A percentile compares a stretch with the other conserved stretches of the same genome.
Conservation (phyloP, 2,797 vertebrate species). For the Spatula versicolor region DNA sequence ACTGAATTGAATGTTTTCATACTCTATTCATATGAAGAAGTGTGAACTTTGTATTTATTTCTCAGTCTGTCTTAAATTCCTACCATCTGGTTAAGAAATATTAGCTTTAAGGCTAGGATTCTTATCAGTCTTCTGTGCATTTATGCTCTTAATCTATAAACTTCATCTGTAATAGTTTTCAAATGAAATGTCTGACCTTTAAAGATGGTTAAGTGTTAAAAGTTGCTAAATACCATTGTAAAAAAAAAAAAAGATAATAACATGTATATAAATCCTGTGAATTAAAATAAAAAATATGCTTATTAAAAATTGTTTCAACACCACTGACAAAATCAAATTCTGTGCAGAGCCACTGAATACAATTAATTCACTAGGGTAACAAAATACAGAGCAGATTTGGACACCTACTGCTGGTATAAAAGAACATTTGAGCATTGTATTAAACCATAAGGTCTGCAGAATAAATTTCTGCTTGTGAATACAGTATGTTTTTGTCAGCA, state of each 20-base stretch:
- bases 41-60: constrained; percentile 53
- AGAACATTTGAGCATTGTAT: background rate
- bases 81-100: constrained; percentile 12
- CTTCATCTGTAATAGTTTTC: background rate
- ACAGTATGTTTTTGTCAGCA: fast-evolving
- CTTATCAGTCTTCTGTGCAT: background rate
- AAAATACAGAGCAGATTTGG: background rate
- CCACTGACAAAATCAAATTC: background rate
- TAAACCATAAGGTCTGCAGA: background rate
- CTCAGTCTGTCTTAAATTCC: constrained; percentile 34
- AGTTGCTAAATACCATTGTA: background rate
- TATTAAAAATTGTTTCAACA: background rate
- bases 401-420: background rate
- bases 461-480: background rate
- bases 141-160: background rate
- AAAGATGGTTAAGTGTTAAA: background rate
- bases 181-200: background rate
- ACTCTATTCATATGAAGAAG: background rate
- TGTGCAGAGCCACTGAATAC: background rate
- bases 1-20: background rate
- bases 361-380: background rate
- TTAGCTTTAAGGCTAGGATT: background rate
- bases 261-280: background rate
- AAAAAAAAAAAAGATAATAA: background rate
- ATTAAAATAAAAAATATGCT: background rate